Percentiles rank a stretch among this genome's conserved stretches.
These are phyloP conservation scores for Agapostemon virescens DNA, from an alignment of 2,888 invertebrate genomes.

Conservation along the genomic window DNA sequence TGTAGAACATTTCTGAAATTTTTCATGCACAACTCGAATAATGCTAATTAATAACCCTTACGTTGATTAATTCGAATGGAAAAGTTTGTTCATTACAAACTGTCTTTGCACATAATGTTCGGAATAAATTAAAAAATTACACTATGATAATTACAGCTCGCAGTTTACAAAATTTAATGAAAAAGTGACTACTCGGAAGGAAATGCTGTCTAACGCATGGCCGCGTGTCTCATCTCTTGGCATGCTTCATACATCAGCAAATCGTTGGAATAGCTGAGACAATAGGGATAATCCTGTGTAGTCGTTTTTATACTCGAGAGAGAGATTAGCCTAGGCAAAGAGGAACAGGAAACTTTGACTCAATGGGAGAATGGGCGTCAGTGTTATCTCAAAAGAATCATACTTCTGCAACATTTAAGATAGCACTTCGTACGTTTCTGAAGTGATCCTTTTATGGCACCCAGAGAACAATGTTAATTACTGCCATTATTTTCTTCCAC, in stretches of 20 bases:
- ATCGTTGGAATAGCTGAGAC: constrained; percentile 39
- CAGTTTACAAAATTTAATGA: neutral
- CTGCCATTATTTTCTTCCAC: constrained; percentile 21
- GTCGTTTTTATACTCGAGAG: constrained; percentile 31
- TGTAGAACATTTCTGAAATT: neutral
- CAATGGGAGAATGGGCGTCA: constrained; percentile 37
- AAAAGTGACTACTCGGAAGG: neutral
- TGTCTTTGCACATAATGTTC: neutral
- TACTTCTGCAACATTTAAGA: constrained; percentile 46
- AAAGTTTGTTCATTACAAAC: constrained; percentile 16
- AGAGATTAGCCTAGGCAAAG: constrained; percentile 35
- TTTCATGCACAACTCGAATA: neutral
- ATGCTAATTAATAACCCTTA: neutral
- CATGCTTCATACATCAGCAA: constrained; percentile 40
- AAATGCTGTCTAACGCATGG: neutral
- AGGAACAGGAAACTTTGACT: constrained; percentile 2
- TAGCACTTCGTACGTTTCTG: constrained; percentile 29
- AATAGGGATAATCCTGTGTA: constrained; percentile 45
- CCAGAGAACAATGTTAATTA: constrained; percentile 23
- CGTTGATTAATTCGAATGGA: neutral
- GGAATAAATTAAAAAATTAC: neutral
- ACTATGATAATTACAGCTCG: neutral
- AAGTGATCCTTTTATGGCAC: constrained; percentile 15
- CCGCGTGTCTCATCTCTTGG: constrained; percentile 24
- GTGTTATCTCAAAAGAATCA: constrained; percentile 38